Conservation (phyloP, 2,113 vertebrate species). For the Poeciliopsis retropinna region DNA sequence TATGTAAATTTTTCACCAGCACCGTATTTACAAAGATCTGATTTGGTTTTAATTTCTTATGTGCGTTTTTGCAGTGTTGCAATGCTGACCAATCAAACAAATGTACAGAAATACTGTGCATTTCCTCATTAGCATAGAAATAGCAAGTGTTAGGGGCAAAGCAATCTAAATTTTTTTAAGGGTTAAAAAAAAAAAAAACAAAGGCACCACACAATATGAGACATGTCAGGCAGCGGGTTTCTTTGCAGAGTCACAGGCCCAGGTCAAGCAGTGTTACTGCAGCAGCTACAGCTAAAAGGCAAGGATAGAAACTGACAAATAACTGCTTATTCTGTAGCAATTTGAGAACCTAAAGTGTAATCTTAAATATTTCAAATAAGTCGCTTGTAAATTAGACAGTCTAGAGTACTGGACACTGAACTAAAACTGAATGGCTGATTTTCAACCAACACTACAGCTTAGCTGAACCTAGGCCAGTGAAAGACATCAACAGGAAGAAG, state of each 20-base stretch:
- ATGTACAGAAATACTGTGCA: constrained; percentile 32
- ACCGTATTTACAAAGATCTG: not conserved
- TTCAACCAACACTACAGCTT: not conserved
- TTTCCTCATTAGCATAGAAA: constrained; percentile 28
- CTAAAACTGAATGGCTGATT: not conserved
- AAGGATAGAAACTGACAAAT: not conserved
- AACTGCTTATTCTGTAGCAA: too few relatives aligned
- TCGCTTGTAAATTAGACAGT: not conserved
- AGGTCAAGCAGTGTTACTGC: constrained; percentile 39
- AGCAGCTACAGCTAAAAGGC: constrained; percentile 7
- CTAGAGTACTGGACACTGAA: not conserved
- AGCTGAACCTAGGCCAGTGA: constrained; percentile 63
- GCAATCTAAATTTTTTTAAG: constrained; percentile 28
- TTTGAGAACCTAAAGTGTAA: not conserved
- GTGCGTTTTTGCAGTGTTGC: not conserved
- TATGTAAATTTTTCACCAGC: not conserved
- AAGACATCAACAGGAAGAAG: constrained; percentile 44
- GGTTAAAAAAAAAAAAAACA: constrained; percentile 15
- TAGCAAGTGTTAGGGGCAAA: constrained; percentile 46
- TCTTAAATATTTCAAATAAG: not conserved
- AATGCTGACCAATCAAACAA: constrained; percentile 16
- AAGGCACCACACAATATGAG: constrained; percentile 25
- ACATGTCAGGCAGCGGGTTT: constrained; percentile 38
- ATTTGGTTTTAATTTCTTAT: constrained; percentile 1
- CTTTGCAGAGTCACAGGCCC: constrained; percentile 48